Percentiles rank a stretch among this genome's conserved stretches.
phyloP scores from a whole-genome alignment of 2,113 vertebrate species.

The Phoxinus phoxinus region DNA sequence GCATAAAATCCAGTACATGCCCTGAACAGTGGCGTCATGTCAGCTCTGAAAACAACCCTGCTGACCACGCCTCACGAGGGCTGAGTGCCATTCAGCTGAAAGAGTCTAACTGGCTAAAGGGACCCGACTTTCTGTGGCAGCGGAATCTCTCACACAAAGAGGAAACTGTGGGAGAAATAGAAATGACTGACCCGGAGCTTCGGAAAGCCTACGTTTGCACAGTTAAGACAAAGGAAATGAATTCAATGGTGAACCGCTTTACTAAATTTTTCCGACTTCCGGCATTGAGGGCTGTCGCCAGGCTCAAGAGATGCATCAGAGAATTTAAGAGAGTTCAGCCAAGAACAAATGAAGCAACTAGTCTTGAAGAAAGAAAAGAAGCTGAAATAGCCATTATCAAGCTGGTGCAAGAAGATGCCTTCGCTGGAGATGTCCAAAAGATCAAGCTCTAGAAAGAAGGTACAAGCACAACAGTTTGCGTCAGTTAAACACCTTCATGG shows the following conservation, averaged over 20 bases:
- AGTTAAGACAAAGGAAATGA: background rate
- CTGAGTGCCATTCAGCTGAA: too few species aligned
- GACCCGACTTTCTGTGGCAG: constrained; percentile 26
- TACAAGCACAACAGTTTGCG: constrained; percentile 6
- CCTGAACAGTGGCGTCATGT: background rate
- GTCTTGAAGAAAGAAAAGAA: background rate
- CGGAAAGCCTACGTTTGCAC: background rate
- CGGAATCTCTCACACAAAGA: constrained; percentile 7
- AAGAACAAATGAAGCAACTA: background rate
- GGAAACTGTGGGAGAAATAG: constrained; percentile 34
- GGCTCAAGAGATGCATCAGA: too few species aligned
- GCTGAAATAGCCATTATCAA: background rate
- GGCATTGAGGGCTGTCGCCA: too few species aligned
- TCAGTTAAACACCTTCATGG: background rate
- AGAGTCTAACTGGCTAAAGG: background rate
- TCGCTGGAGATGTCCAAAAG: background rate
- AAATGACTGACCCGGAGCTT: constrained; percentile 29
- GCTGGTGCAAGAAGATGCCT: background rate
- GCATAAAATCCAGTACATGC: background rate
- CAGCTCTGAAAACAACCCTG: too few species aligned
- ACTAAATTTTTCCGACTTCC: too few species aligned
- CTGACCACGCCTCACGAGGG: too few species aligned
- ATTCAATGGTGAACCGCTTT: too few species aligned
- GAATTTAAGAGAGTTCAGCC: background rate
- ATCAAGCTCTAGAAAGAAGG: constrained; percentile 10